Evolutionary conservation across 35 echinoderm and acorn worm species (phyloP).

Genomic region (Ophiothrix spiculata): DNA sequence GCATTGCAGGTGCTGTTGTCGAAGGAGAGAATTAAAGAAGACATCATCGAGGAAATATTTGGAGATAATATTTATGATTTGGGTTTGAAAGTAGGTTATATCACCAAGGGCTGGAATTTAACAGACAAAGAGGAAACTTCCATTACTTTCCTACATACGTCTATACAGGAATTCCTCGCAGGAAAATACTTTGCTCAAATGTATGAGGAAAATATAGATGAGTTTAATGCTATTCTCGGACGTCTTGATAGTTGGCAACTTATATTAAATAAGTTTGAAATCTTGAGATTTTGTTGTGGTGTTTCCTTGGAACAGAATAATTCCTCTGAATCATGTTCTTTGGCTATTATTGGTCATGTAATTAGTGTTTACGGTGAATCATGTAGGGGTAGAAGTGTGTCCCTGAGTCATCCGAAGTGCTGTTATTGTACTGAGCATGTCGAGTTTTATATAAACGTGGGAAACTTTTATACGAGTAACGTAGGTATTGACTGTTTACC

Average conservation of each 20-base stretch:
- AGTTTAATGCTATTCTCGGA: not conserved
- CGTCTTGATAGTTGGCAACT: not conserved
- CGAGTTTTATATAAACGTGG: too few species aligned
- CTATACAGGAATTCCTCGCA: not conserved
- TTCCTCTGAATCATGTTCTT: too few species aligned
- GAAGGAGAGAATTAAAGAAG: not conserved
- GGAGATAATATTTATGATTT: too few species aligned
- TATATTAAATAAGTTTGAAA: not conserved
- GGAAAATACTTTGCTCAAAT: not conserved
- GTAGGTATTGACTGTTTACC: too few species aligned
- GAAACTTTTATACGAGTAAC: too few species aligned
- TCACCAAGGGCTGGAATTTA: not conserved
- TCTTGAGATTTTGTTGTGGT: not conserved
- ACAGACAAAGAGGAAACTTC: not conserved
- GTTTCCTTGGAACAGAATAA: too few species aligned
- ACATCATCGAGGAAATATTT: not conserved
- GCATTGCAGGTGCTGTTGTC: not conserved
- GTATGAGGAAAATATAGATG: not conserved
- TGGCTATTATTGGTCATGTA: too few species aligned
- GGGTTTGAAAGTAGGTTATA: not conserved
- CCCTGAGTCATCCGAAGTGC: too few species aligned
- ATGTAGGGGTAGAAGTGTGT: too few species aligned
- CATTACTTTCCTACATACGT: not conserved
- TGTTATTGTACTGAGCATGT: too few species aligned
- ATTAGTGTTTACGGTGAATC: too few species aligned